Evolutionary conservation across 2,797 vertebrate species (phyloP), one percentile per base, ranked within the genome.

Genomic region (Anableps anableps): DNA sequence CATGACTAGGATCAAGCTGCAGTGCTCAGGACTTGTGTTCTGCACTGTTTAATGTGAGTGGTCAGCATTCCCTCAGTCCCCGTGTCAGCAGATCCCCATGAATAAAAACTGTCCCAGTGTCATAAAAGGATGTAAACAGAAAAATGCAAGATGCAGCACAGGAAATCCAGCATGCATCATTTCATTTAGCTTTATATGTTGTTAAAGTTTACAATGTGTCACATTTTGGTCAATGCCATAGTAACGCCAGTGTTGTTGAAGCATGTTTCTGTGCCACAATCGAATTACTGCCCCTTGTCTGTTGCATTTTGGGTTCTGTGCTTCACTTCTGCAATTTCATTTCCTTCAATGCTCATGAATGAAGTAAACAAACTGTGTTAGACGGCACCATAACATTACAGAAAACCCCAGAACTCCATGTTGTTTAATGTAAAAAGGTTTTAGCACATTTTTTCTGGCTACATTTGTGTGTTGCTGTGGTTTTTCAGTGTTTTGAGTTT

Each of bases 1-100:
- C 92, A 90, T 94, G 92, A 93, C 92, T 85, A 9, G 91, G 92
- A 92, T 93, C 87, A 92, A 88, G 88, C 83, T 86, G 71, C 79
- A 81, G 51, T 74, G 76, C 77, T 79, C 29, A 21, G 45, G 58
- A 74, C 17, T 78, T 75, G 72, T 83, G 34, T 34, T 82, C 21
- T 83, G 51, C 50, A 72, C 26, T 80, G 85, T 84, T 77, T 80
- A 81, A 88, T 81, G 82, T 74, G 36, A 78, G 62, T 26, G 41
- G 82, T 88, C 83, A 88, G 82, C 83, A 78, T 43, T 82, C 66
- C 70, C 60, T 23, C 38, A 80, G 23, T 78, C 17, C 76, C 50
- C 66, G 11, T 70, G 84, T 90, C 85, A 87, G 83, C 85, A 88
- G 68, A 78, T 85, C 72, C 79, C 72, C 34, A 38, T 82, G 62